Percentiles rank a stretch among this genome's conserved stretches.
These are phyloP conservation scores for Mermis nigrescens DNA, from an alignment of 2,888 invertebrate species.

Conservation along the genomic window DNA sequence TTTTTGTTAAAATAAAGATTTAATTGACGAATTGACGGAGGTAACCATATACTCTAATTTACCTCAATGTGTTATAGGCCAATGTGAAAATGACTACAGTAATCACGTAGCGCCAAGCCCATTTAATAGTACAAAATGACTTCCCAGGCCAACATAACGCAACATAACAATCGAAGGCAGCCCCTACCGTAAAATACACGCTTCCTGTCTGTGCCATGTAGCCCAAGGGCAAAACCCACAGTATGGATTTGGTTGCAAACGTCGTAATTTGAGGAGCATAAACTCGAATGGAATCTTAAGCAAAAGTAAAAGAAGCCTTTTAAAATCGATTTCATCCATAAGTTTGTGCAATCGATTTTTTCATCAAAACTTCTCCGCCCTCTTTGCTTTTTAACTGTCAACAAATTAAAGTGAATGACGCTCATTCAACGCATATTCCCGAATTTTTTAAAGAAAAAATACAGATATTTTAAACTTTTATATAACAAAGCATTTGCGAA, in stretches of 20 bases:
- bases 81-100: constrained; percentile 21
- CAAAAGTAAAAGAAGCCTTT: constrained; percentile 21
- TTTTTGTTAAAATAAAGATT: too few relatives aligned
- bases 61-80: constrained; percentile 26
- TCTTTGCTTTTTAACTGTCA: too few relatives aligned
- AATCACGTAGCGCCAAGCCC: constrained; percentile 23
- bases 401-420: too few relatives aligned
- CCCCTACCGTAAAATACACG: constrained; percentile 31
- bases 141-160: constrained; percentile 12
- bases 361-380: too few relatives aligned
- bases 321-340: constrained; percentile 23
- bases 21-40: background rate
- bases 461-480: too few relatives aligned
- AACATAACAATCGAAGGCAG: constrained; percentile 31
- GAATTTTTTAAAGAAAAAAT: too few relatives aligned
- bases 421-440: too few relatives aligned
- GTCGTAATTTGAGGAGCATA: background rate
- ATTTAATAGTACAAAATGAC: constrained; percentile 23
- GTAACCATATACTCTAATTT: background rate
- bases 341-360: too few relatives aligned
- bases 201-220: constrained; percentile 32
- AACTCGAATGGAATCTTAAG: background rate
- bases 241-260: constrained; percentile 26
- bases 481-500: too few relatives aligned
- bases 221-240: constrained; percentile 27